Evolutionary conservation across 2,797 vertebrate genomes (phyloP), one percentile per base, ranked within the genome.

Genomic region (Parauchenoglanis punctatus): DNA sequence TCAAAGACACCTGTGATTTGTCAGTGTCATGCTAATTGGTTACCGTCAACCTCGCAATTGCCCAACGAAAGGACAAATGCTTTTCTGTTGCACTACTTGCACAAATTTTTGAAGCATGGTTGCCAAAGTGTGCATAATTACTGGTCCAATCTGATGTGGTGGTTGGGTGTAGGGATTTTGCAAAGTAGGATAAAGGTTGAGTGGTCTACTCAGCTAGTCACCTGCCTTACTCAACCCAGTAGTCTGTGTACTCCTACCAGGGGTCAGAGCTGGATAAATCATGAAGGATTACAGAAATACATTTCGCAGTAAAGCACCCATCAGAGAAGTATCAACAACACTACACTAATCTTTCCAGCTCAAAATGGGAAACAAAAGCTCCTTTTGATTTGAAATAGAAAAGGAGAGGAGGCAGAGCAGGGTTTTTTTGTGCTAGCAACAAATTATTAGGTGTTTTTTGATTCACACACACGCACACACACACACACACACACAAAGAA

Each of bases 221-320:
- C 63, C 25, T 77, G 65, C 63, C 68, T 72, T 40, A 88, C 25
- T 83, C 83, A 81, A 40, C 81, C 75, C 67, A 87, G 63, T 81
- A 78, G 65, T 83, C 85, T 58, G 20, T 83, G 72, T 85, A 11
- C 58, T 67, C 83, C 61, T 75, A 88, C 68, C 40, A 23, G 31
- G 73, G 70, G 75, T 77, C 81, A 7, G 61, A 65, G 54, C n/a
- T 63, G 54, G 73, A 68, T 83, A 70, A 85, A 90, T 85, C 84
- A 86, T 87, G 82, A 12, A 23, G 89, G 44, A 89, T 87, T 86
- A 86, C 81, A 78, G 23, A 72, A 63, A 84, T 70, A 40, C 25
- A 63, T 56, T 63, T 23, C 52, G 68, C 75, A 65, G 65, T 65
- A 90, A 90, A 88, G 75, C 65, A 78, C 25, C 85, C 28, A 72